Conservation (phyloP, 2,797 vertebrate genomes). For the Sebastes diaconus region DNA sequence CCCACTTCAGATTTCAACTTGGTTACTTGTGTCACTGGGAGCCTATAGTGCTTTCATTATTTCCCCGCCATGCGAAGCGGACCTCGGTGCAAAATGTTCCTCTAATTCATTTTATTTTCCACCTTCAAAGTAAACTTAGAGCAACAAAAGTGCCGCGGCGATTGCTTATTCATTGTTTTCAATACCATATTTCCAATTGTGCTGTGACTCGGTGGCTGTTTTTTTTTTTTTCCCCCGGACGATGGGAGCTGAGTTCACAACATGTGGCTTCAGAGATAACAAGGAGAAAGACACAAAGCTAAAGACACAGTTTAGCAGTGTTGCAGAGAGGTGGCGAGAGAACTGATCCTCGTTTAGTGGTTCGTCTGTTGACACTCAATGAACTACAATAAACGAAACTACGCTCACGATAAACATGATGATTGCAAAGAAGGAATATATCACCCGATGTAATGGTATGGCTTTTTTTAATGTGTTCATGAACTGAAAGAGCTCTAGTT, state of each 20-base stretch:
- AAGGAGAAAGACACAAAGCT: constrained; percentile 26
- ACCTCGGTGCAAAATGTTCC: not conserved
- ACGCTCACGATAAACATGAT: not conserved
- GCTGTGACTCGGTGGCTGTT: constrained; percentile 1
- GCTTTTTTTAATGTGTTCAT: not conserved
- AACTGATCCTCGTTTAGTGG: not conserved
- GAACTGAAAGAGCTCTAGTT: not conserved
- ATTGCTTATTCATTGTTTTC: constrained; percentile 45
- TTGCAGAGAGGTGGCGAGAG: not conserved
- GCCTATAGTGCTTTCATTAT: constrained; percentile 18
- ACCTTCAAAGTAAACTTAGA: constrained; percentile 12
- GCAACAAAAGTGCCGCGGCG: not conserved
- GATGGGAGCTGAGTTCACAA: constrained; percentile 33
- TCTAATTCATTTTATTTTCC: constrained; percentile 10
- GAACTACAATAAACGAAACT: not conserved
- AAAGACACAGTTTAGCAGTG: constrained; percentile 14
- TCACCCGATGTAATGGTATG: not conserved
- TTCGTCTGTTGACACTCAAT: not conserved
- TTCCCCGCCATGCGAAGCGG: not conserved
- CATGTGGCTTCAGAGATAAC: constrained; percentile 52
- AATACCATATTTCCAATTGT: constrained; percentile 26
- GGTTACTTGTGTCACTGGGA: constrained; percentile 10
- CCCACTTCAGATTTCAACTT: constrained; percentile 28
- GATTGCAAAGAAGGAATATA: not conserved
- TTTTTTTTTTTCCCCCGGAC: not conserved